These are phyloP conservation scores for Lineus longissimus DNA, from an alignment of 1,140 invertebrate species.

Conservation along the genomic window DNA sequence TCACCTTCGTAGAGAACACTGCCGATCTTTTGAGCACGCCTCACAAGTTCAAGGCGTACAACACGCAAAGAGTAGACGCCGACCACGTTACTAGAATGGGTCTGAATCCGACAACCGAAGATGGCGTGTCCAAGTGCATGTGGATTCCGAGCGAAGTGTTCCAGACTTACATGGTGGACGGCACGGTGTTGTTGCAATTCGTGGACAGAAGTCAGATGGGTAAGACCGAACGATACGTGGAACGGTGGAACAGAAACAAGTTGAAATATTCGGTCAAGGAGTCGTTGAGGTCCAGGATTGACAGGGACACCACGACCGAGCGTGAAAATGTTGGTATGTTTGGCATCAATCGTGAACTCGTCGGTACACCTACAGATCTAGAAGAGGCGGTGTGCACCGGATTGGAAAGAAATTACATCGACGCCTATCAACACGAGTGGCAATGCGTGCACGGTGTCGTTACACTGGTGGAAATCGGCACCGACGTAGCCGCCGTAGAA, in stretches of 20 bases:
- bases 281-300: not conserved
- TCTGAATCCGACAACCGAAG: not conserved
- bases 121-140: not conserved
- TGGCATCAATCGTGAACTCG: not conserved
- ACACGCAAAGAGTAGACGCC: not conserved
- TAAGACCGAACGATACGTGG: not conserved
- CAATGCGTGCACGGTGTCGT: not conserved
- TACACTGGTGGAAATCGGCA: not conserved
- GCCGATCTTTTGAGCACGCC: not conserved
- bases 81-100: not conserved
- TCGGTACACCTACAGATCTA: not conserved
- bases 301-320: not conserved
- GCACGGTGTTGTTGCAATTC: not conserved
- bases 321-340: not conserved
- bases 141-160: not conserved
- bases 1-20: conserved; percentile 4
- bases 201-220: conserved; percentile 4
- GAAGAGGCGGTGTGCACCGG: conserved; percentile 1
- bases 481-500: not conserved
- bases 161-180: conserved; percentile 1
- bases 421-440: conserved; percentile 3
- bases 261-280: not conserved
- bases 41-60: not conserved
- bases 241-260: not conserved
- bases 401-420: not conserved